phyloP scores from a whole-genome alignment of 2,888 invertebrate genomes.

The Gymnoscelis rufifasciata region DNA sequence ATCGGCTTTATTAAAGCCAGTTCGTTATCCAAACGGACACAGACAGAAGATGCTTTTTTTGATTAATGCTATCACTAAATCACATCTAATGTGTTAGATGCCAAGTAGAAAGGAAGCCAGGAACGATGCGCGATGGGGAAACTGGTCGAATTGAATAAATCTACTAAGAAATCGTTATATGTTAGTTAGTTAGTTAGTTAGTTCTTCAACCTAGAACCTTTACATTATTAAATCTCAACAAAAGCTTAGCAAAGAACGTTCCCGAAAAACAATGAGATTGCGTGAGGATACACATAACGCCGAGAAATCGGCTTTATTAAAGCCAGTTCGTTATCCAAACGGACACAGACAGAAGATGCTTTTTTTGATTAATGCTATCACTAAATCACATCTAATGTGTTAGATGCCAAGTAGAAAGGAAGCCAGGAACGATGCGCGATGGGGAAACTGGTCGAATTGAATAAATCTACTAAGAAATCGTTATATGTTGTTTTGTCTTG shows the following conservation, averaged over 20 bases:
- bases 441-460: not conserved
- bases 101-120: slow-evolving; percentile 36
- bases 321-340: slow-evolving; percentile 29
- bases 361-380: slow-evolving; percentile 55
- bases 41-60: slow-evolving; percentile 38
- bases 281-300: slow-evolving; percentile 6
- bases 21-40: slow-evolving; percentile 28
- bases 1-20: slow-evolving; percentile 33
- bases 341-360: slow-evolving; percentile 29
- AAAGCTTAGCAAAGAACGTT: not conserved
- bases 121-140: slow-evolving; percentile 1
- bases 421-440: slow-evolving; percentile 30
- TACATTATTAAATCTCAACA: not conserved
- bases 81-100: slow-evolving; percentile 47
- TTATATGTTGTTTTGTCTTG: too few species aligned
- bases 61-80: slow-evolving; percentile 60
- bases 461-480: too few species aligned
- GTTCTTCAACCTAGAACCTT: too few species aligned
- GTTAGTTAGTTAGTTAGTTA: too few species aligned
- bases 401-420: slow-evolving; percentile 35
- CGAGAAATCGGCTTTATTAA: slow-evolving; percentile 34
- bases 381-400: slow-evolving; percentile 56
- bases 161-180: too few species aligned
- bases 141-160: too few species aligned
- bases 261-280: not conserved